phyloP scores from a whole-genome alignment of 2,113 vertebrate genomes.

The Dendrocopos noguchii region DNA sequence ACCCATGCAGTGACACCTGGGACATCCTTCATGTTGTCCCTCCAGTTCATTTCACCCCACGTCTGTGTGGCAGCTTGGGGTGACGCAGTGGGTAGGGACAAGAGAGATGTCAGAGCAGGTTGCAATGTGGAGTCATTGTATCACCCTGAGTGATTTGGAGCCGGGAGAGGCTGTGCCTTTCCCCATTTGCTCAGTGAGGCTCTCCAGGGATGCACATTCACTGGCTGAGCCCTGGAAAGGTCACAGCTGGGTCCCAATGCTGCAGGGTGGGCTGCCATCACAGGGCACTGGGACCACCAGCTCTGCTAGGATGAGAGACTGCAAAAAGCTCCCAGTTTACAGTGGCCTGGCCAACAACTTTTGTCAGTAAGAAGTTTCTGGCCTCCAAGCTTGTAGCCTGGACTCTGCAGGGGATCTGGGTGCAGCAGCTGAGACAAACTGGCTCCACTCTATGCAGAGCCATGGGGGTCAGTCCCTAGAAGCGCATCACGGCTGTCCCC shows the following conservation, averaged over 20 bases:
- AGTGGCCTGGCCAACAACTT: not conserved
- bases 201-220: not conserved
- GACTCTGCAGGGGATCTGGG: not conserved
- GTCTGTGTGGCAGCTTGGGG: not conserved
- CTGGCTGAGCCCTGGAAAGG: not conserved
- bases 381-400: not conserved
- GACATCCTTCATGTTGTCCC: not conserved
- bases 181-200: not conserved
- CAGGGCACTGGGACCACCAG: rapidly evolving
- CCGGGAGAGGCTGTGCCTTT: rapidly evolving
- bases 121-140: rapidly evolving
- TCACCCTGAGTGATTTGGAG: not conserved
- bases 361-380: not conserved
- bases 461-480: not conserved
- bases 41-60: rapidly evolving
- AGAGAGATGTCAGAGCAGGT: rapidly evolving
- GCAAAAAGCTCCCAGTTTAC: not conserved
- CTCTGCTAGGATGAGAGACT: not conserved
- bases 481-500: not conserved
- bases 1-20: not conserved
- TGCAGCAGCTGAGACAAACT: not conserved
- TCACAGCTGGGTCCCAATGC: rapidly evolving
- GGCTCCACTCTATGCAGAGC: not conserved
- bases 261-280: rapidly evolving
- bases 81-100: not conserved